These are phyloP conservation scores for Heliconius congener DNA, from an alignment of 1,140 invertebrate species.

Conservation along the genomic window DNA sequence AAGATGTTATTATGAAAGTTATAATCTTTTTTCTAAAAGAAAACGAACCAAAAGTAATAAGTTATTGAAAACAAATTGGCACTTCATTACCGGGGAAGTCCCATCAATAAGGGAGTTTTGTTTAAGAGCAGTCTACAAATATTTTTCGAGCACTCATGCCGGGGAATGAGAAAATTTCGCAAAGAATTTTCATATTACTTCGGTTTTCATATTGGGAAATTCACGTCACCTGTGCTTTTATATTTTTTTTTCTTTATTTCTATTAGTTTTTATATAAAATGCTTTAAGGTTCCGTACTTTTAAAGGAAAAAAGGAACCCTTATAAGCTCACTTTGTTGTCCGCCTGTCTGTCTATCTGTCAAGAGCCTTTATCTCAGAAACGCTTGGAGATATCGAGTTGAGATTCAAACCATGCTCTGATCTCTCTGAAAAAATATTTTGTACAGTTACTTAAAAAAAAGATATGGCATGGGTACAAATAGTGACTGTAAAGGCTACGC, in stretches of 20 bases:
- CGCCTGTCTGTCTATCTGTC: too few species aligned
- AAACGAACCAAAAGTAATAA: neutral
- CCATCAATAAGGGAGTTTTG: neutral
- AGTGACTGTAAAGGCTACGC: too few species aligned
- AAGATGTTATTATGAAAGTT: neutral
- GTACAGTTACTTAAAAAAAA: too few species aligned
- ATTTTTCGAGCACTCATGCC: conserved; percentile 19
- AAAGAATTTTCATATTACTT: conserved; percentile 27
- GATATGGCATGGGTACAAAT: too few species aligned
- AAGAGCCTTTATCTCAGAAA: too few species aligned
- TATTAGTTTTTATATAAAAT: neutral
- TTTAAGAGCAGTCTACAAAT: conserved; percentile 21
- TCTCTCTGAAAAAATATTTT: too few species aligned
- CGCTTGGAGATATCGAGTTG: too few species aligned
- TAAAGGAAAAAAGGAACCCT: too few species aligned
- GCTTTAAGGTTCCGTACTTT: too few species aligned
- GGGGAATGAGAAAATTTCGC: conserved; percentile 16
- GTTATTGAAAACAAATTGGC: neutral
- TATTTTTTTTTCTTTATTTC: neutral
- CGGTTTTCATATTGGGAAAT: conserved; percentile 21
- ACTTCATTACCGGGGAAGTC: neutral
- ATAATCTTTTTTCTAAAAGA: neutral
- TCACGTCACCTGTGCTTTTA: neutral
- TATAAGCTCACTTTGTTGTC: too few species aligned
- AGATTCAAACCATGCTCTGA: too few species aligned